Percentiles rank a stretch among this genome's conserved stretches.
Evolutionary conservation across 1,140 invertebrate genomes (phyloP).

Genomic region (Chrysomallon squamiferum): DNA sequence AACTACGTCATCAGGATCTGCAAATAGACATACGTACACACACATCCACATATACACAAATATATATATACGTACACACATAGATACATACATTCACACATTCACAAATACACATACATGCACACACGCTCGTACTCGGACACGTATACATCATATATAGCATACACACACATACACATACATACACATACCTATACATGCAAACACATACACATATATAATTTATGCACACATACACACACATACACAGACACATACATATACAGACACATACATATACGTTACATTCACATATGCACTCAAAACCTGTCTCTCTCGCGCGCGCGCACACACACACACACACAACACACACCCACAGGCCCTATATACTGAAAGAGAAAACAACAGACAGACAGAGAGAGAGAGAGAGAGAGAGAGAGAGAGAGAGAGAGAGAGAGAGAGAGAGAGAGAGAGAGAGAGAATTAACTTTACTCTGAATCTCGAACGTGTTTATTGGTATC

Average conservation of each 20-base stretch:
- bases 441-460: constrained; percentile 2
- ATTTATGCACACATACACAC: constrained; percentile 2
- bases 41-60: background rate
- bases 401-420: constrained; percentile 2
- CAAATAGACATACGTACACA: too few species aligned
- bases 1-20: too few species aligned
- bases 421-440: background rate
- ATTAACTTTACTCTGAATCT: too few species aligned
- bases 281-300: too few species aligned
- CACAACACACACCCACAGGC: too few species aligned
- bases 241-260: background rate
- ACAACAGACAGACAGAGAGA: background rate
- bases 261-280: too few species aligned
- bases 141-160: background rate
- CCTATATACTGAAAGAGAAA: too few species aligned
- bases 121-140: too few species aligned
- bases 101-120: background rate
- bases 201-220: background rate
- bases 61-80: constrained; percentile 11
- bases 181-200: background rate
- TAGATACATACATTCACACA: constrained; percentile 10
- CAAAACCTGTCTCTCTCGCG: too few species aligned
- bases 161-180: constrained; percentile 1
- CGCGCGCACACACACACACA: too few species aligned
- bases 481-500: too few species aligned